These are phyloP conservation scores for Drosophila siamana DNA, from an alignment of 2,888 invertebrate species.

Conservation along the genomic window DNA sequence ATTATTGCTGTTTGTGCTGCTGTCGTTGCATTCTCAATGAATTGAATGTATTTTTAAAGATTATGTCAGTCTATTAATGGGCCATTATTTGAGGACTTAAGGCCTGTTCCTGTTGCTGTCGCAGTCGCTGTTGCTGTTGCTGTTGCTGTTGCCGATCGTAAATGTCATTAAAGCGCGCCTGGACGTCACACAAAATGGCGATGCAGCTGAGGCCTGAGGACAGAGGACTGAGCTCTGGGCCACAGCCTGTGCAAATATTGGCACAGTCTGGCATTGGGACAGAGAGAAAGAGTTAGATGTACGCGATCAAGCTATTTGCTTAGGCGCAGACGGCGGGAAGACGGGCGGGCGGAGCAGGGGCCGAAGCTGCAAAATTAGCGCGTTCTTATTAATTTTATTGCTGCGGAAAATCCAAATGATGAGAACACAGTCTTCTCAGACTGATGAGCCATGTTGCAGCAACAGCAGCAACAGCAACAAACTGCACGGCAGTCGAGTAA, in stretches of 20 bases:
- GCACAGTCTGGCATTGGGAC: constrained; percentile 58
- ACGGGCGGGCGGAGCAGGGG: constrained; percentile 23
- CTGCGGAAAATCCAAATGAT: constrained; percentile 77
- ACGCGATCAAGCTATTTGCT: constrained; percentile 44
- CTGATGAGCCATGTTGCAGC: constrained; percentile 14
- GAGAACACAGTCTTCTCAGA: constrained; percentile 44
- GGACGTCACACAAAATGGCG: constrained; percentile 61
- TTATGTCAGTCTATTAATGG: constrained; percentile 60
- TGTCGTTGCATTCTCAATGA: constrained; percentile 55
- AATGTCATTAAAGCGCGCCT: constrained; percentile 28
- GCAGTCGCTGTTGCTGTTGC: neutral
- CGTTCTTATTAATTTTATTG: constrained; percentile 85
- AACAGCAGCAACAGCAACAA: constrained; percentile 13
- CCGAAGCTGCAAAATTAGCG: constrained; percentile 82
- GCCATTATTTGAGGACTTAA: constrained; percentile 51
- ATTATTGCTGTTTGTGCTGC: constrained; percentile 4
- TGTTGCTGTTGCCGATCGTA: constrained; percentile 18
- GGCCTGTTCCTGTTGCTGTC: constrained; percentile 19
- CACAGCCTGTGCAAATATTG: constrained; percentile 71
- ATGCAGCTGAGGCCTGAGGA: constrained; percentile 20
- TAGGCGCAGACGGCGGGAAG: constrained; percentile 35
- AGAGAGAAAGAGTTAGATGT: constrained; percentile 21
- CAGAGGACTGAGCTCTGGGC: constrained; percentile 7
- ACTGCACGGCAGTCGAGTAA: constrained; percentile 66
- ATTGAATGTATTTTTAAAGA: constrained; percentile 63